Conservation (phyloP, 2,797 vertebrate genomes). For the Decapterus maruadsi region DNA sequence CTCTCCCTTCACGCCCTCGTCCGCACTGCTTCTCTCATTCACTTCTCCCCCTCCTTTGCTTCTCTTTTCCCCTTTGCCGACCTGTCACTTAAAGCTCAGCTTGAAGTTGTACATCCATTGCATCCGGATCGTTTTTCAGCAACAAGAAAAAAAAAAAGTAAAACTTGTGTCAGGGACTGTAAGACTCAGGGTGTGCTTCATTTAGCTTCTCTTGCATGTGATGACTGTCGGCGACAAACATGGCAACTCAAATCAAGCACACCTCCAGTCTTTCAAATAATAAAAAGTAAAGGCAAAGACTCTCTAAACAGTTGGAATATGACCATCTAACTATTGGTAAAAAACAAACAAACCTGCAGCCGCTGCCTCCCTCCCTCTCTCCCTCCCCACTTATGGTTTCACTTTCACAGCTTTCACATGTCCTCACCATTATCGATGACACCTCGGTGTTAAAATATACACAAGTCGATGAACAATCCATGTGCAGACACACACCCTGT, state of each 20-base stretch:
- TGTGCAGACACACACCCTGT: slow-evolving; percentile 35
- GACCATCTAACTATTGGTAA: slow-evolving; percentile 23
- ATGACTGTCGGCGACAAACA: slow-evolving; percentile 41
- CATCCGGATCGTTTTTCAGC: slow-evolving; percentile 19
- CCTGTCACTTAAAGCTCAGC: slow-evolving; percentile 34
- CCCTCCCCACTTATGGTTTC: slow-evolving; percentile 28
- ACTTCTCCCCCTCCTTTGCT: slow-evolving; percentile 52
- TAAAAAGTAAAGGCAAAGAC: slow-evolving; percentile 14
- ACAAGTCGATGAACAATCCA: background rate
- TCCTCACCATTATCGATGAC: slow-evolving; percentile 33
- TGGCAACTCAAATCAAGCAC: slow-evolving; percentile 51
- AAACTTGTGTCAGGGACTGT: background rate
- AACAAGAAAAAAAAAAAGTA: background rate
- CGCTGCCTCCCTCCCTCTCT: slow-evolving; percentile 13
- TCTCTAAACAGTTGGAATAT: slow-evolving; percentile 33
- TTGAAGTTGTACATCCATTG: slow-evolving; percentile 36
- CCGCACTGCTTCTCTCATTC: slow-evolving; percentile 62
- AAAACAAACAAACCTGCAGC: slow-evolving; percentile 27
- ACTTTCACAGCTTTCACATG: slow-evolving; percentile 39
- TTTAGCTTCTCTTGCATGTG: slow-evolving; percentile 57
- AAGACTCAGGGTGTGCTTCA: slow-evolving; percentile 45
- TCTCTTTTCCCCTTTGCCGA: slow-evolving; percentile 35
- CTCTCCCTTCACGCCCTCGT: slow-evolving; percentile 60
- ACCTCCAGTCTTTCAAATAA: slow-evolving; percentile 24
- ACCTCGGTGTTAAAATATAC: slow-evolving; percentile 20